A percentile compares a stretch with the other conserved stretches of the same genome.
Conservation (phyloP, 2,113 vertebrate species). For the Nibea albiflora region DNA sequence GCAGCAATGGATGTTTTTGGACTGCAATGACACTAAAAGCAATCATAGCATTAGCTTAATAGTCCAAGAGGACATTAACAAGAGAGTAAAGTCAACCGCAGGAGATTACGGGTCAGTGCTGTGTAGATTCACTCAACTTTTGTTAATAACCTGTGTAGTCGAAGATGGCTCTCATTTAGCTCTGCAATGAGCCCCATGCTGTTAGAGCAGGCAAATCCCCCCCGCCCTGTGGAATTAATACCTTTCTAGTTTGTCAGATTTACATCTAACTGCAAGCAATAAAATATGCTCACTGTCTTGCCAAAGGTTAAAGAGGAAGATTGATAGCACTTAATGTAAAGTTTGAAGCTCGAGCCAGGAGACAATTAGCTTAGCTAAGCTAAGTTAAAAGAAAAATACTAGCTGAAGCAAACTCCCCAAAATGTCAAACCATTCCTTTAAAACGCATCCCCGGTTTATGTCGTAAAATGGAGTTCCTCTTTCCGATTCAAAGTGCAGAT, state of each 20-base stretch:
- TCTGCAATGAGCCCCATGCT: not conserved
- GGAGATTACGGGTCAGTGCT: slow-evolving; percentile 37
- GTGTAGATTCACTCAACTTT: slow-evolving; percentile 13
- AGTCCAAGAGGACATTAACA: slow-evolving; percentile 38
- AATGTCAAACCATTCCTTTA: not conserved
- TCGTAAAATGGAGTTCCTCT: not conserved
- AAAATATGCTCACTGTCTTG: not conserved
- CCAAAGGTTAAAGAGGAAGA: not conserved
- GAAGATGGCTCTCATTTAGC: slow-evolving; percentile 10
- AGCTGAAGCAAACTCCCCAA: not conserved
- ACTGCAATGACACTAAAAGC: slow-evolving; percentile 28
- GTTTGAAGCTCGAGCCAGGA: not conserved
- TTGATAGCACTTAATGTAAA: not conserved
- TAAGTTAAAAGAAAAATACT: not conserved
- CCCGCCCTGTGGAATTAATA: not conserved
- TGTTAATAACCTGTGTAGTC: slow-evolving; percentile 23
- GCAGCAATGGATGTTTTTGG: slow-evolving; percentile 14
- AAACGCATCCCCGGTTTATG: not conserved
- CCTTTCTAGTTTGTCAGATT: not conserved
- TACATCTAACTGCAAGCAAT: not conserved
- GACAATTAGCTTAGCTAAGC: not conserved
- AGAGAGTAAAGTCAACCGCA: slow-evolving; percentile 12
- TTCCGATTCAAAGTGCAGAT: not conserved
- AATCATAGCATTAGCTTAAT: slow-evolving; percentile 38
- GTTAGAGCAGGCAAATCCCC: not conserved